Evolutionary conservation across 2,797 vertebrate species (phyloP).

Genomic region (Centropyge bicolor): DNA sequence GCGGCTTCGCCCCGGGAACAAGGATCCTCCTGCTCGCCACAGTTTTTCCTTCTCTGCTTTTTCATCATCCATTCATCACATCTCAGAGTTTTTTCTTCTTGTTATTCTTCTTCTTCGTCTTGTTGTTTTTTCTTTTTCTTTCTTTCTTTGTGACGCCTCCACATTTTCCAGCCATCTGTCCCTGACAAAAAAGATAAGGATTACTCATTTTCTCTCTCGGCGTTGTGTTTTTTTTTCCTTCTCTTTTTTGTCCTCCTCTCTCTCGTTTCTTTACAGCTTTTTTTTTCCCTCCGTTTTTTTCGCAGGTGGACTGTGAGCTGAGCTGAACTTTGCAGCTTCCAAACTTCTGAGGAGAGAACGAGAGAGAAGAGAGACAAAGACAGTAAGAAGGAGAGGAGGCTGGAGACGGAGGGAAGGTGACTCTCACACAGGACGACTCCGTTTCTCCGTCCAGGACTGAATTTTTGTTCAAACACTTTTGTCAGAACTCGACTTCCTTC

Average conservation of each 20-base stretch:
- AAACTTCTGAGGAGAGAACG: slow-evolving; percentile 61
- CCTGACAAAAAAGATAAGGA: slow-evolving; percentile 74
- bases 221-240: slow-evolving; percentile 33
- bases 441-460: slow-evolving; percentile 30
- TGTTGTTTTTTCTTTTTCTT: slow-evolving; percentile 27
- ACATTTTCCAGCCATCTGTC: slow-evolving; percentile 78
- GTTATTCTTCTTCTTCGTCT: slow-evolving; percentile 34
- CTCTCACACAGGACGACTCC: neutral
- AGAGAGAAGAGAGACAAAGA: slow-evolving; percentile 25
- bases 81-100: slow-evolving; percentile 42
- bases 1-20: slow-evolving; percentile 58
- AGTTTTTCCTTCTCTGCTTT: slow-evolving; percentile 37
- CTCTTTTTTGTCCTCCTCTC: slow-evolving; percentile 38
- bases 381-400: slow-evolving; percentile 6
- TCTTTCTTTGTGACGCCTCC: slow-evolving; percentile 75
- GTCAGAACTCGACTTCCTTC: slow-evolving; percentile 32
- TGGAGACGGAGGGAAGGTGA: neutral
- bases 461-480: slow-evolving; percentile 26
- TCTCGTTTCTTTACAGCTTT: slow-evolving; percentile 60
- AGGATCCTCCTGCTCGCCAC: slow-evolving; percentile 48
- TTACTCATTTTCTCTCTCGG: slow-evolving; percentile 76
- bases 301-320: slow-evolving; percentile 74
- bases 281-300: slow-evolving; percentile 64
- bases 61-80: slow-evolving; percentile 69
- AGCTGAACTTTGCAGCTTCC: slow-evolving; percentile 64